Conservation (phyloP, 2,888 invertebrate genomes). For the Galerucella calmariensis region DNA sequence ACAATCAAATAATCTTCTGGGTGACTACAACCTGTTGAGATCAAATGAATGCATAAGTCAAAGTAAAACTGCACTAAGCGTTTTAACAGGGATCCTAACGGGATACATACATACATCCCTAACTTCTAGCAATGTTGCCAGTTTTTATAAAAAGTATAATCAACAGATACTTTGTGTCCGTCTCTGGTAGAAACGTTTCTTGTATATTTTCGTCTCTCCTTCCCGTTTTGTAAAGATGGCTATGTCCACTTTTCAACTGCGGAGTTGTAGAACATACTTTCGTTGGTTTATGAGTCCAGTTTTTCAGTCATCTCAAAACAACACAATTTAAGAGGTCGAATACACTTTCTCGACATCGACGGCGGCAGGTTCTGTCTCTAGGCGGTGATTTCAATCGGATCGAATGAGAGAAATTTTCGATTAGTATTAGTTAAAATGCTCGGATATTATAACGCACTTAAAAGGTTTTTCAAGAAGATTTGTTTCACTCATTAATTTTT, state of each 20-base stretch:
- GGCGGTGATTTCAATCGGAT: neutral
- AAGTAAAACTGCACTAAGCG: no score
- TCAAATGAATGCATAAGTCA: no score
- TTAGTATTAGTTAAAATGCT: neutral
- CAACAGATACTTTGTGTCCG: no score
- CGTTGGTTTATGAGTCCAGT: slow-evolving; percentile 57
- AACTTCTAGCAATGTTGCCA: no score
- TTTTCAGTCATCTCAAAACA: slow-evolving; percentile 53
- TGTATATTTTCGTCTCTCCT: slow-evolving; percentile 11
- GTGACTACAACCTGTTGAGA: no score
- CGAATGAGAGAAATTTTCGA: slow-evolving; percentile 8
- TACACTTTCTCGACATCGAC: slow-evolving; percentile 52
- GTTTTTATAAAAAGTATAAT: no score
- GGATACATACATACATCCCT: no score
- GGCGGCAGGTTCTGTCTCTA: slow-evolving; percentile 15
- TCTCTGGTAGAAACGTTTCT: neutral
- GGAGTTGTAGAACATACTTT: slow-evolving; percentile 55
- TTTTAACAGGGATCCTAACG: no score
- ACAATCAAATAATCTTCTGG: no score
- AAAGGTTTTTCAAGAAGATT: neutral
- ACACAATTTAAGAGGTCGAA: slow-evolving; percentile 57
- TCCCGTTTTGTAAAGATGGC: slow-evolving; percentile 43
- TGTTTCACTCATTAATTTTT: no score
- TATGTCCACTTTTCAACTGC: slow-evolving; percentile 48
- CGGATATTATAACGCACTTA: no score